Base-by-base conservation (phyloP, 1,140 invertebrate species). In the Maconellicoccus hirsutus region DNA sequence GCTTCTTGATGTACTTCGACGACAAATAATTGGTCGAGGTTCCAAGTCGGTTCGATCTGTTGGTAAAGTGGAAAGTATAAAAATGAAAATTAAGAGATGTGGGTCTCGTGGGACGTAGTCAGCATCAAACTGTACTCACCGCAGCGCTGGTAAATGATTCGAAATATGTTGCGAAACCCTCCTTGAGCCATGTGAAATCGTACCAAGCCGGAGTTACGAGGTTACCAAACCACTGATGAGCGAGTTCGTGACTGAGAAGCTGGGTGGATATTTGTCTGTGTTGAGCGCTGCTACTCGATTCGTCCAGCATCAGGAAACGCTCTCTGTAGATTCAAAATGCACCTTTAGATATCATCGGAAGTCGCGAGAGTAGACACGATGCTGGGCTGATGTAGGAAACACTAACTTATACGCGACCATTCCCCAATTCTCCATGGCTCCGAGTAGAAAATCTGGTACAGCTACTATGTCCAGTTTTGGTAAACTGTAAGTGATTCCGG, bases 361-460 rank as follows among this genome's bases (percentile, higher is more conserved):
- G 39, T n/a, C 39, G 8, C 39, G 8, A n/a, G n/a, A n/a, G n/a
- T n/a, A n/a, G 39, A 42, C 16, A 59, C 16, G 16, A 7, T n/a
- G 52, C 52, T 22, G 16, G 4, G 52, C 52, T 25, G 7, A 25
- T 42, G 21, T 39, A 61, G 16, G 0, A n/a, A 59, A 16, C 19
- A 16, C 72, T 74, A 69, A 82, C 82, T 83, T 80, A 73, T 84
- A 87, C 1, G 83, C 84, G 1, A 86, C 80, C 0, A 87, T 76
- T 10, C 86, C 86, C 86, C 89, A 93, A 79, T 93, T 91, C 77
- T 93, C 91, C 89, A 93, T 92, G 25, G 91, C 93, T 27, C 88
- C 90, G 0, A 90, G 86, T 0, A 83, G 81, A 79, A 94, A 95
- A 73, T 91, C 85, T 2, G 89, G 87, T 61, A 91, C 83, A 14